A percentile compares a stretch with the other conserved stretches of the same genome.
phyloP scores from a whole-genome alignment of 1,140 invertebrate genomes.

The Bombyx mori region ASM3026992v2 NC_085110.1:13802001-13802500 shows the following conservation, averaged over 20 bases:
- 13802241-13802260: constrained; percentile 1
- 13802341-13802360: constrained; percentile 13
- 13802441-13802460: constrained; percentile 26
- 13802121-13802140: too few species aligned
- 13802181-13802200: too few species aligned
- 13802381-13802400: constrained; percentile 20
- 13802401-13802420: constrained; percentile 29
- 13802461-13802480: constrained; percentile 28
- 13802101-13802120: too few species aligned
- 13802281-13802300: constrained; percentile 13
- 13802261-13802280: constrained; percentile 11
- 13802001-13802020: too few species aligned
- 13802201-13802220: too few species aligned
- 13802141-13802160: too few species aligned
- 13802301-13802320: constrained; percentile 16
- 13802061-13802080: too few species aligned
- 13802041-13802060: too few species aligned
- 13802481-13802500: constrained; percentile 26
- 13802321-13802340: constrained; percentile 12
- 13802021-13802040: too few species aligned
- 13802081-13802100: too few species aligned
- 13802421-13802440: constrained; percentile 25
- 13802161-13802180: too few species aligned
- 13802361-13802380: constrained; percentile 18
- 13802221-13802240: too few species aligned